phyloP scores from a whole-genome alignment of 1,140 invertebrate genomes.

The Drosophila baimaii region DNA sequence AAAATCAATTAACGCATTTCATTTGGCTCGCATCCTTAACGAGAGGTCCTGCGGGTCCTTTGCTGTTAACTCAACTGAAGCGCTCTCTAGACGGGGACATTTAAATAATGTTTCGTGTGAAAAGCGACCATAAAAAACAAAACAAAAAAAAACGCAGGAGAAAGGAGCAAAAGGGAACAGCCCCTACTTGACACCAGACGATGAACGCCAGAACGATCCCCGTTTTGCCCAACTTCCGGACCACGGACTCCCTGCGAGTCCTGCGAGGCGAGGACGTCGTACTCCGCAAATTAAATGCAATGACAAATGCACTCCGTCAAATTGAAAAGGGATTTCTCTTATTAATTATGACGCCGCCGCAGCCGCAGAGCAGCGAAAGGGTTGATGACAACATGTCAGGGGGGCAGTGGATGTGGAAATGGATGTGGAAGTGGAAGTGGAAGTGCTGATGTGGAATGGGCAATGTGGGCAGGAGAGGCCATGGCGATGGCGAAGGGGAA shows the following conservation, averaged over 20 bases:
- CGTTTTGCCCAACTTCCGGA: conserved; percentile 67
- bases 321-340: conserved; percentile 84
- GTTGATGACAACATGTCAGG: conserved; percentile 73
- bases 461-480: background rate
- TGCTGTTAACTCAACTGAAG: conserved; percentile 38
- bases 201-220: conserved; percentile 25
- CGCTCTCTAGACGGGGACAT: conserved; percentile 57
- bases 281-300: conserved; percentile 84
- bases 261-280: conserved; percentile 27
- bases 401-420: conserved; percentile 21
- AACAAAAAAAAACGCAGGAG: background rate
- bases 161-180: conserved; percentile 74
- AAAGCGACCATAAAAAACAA: conserved; percentile 61
- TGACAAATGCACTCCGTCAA: conserved; percentile 84
- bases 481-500: conserved; percentile 8
- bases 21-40: conserved; percentile 51
- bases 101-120: conserved; percentile 81
- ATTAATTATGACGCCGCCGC: conserved; percentile 83
- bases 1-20: conserved; percentile 80
- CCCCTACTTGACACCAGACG: conserved; percentile 80
- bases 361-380: conserved; percentile 65
- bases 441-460: conserved; percentile 33
- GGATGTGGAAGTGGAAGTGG: conserved; percentile 21
- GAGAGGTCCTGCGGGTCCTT: conserved; percentile 16
- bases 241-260: conserved; percentile 42